These are phyloP conservation scores for Anoplolepis gracilipes DNA, from an alignment of 1,140 invertebrate genomes.

Conservation along the genomic window DNA sequence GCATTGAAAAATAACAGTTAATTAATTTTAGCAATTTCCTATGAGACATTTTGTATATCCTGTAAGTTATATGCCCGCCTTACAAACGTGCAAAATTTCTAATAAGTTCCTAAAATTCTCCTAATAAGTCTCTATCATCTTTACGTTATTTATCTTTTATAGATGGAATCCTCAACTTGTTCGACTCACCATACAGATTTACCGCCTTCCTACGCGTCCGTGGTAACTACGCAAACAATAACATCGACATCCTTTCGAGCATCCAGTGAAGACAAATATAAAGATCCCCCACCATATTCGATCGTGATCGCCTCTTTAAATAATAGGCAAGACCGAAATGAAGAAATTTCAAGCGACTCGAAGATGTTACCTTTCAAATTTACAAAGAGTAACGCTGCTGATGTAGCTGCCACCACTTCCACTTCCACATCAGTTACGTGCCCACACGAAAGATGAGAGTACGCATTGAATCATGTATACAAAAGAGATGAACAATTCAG, in stretches of 20 bases:
- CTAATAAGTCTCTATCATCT: too few relatives aligned
- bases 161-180: not conserved
- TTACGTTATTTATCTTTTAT: not conserved
- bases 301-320: not conserved
- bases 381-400: not conserved
- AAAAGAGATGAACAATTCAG: not conserved
- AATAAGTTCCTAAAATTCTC: too few relatives aligned
- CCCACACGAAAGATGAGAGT: not conserved
- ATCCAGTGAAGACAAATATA: not conserved
- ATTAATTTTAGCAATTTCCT: too few relatives aligned
- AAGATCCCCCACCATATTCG: constrained; percentile 38
- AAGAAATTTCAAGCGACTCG: not conserved
- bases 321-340: not conserved
- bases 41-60: too few relatives aligned
- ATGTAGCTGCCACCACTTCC: not conserved
- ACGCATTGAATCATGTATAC: not conserved
- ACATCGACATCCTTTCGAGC: not conserved
- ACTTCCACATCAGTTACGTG: not conserved
- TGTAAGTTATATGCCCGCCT: not conserved
- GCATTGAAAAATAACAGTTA: too few relatives aligned
- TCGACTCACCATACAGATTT: not conserved
- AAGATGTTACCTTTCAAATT: not conserved
- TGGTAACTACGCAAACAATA: not conserved
- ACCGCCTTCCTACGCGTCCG: constrained; percentile 42
- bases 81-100: not conserved